A percentile compares a stretch with the other conserved stretches of the same genome.
Evolutionary conservation across 2,113 vertebrate genomes (phyloP).

Genomic region (Eurypyga helias): DNA sequence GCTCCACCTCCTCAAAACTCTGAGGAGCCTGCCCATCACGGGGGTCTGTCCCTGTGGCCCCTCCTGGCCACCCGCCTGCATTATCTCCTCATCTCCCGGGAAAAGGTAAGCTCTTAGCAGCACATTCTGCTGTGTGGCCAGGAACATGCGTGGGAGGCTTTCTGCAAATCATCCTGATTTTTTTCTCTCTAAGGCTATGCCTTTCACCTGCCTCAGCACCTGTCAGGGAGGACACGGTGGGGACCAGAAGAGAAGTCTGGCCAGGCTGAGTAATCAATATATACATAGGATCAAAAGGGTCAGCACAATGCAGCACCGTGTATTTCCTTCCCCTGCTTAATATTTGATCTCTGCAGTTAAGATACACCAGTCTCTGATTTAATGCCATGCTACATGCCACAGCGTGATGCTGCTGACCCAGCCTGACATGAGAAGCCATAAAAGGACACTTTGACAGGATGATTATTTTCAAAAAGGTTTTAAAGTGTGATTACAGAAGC

Average conservation of each 20-base stretch:
- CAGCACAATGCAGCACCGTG: neutral
- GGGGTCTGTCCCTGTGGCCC: neutral
- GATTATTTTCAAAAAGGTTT: neutral
- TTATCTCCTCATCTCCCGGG: neutral
- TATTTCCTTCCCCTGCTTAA: neutral
- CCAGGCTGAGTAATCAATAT: neutral
- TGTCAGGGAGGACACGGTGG: rapidly evolving
- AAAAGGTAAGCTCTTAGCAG: neutral
- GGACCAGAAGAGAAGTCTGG: neutral
- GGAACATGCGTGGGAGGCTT: neutral
- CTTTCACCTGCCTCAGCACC: neutral
- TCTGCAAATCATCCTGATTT: neutral
- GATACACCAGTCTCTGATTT: neutral
- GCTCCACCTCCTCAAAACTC: neutral
- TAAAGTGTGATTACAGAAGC: conserved; percentile 10
- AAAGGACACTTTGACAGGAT: neutral
- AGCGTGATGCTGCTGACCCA: neutral
- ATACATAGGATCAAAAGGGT: neutral
- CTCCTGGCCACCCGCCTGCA: neutral
- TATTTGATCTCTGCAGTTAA: neutral
- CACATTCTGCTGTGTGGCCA: neutral
- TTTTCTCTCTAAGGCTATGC: neutral
- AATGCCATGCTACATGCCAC: neutral
- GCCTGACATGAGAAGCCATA: neutral
- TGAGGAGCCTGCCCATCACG: neutral